phyloP scores from a whole-genome alignment of 2,888 invertebrate species.

The Hylaea fasciaria region DNA sequence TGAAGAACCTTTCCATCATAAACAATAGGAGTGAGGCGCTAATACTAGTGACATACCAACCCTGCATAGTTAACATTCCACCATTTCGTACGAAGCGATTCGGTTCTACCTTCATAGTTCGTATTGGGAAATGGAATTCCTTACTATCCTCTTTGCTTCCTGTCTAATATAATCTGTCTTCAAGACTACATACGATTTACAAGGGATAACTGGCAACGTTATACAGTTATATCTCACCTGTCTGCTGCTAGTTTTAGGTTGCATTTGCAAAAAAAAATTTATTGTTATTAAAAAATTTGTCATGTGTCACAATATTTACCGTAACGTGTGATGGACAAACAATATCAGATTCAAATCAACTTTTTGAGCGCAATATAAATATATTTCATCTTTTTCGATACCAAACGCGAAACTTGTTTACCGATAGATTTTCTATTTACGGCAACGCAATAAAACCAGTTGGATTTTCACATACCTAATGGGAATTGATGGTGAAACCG shows the following conservation, averaged over 20 bases:
- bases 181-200: background rate
- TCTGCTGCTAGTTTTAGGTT: too few species aligned
- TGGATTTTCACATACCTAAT: slow-evolving; percentile 39
- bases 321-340: background rate
- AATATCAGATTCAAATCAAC: background rate
- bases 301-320: background rate
- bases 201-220: too few species aligned
- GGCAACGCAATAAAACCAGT: slow-evolving; percentile 36
- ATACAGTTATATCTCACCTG: too few species aligned
- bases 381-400: slow-evolving; percentile 23
- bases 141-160: slow-evolving; percentile 3
- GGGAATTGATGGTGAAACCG: slow-evolving; percentile 39
- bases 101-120: slow-evolving; percentile 4
- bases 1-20: background rate
- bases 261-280: too few species aligned
- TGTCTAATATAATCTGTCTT: background rate
- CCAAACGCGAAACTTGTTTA: slow-evolving; percentile 29
- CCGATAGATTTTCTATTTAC: slow-evolving; percentile 37
- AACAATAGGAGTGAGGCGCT: background rate
- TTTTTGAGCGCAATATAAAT: background rate
- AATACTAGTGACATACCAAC: background rate
- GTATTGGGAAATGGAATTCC: slow-evolving; percentile 2
- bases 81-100: slow-evolving; percentile 5
- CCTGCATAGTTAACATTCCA: slow-evolving; percentile 1
- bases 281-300: too few species aligned